These are phyloP conservation scores for Brachyalestes nurse DNA, from an alignment of 2,797 vertebrate species.

Conservation along the genomic window DNA sequence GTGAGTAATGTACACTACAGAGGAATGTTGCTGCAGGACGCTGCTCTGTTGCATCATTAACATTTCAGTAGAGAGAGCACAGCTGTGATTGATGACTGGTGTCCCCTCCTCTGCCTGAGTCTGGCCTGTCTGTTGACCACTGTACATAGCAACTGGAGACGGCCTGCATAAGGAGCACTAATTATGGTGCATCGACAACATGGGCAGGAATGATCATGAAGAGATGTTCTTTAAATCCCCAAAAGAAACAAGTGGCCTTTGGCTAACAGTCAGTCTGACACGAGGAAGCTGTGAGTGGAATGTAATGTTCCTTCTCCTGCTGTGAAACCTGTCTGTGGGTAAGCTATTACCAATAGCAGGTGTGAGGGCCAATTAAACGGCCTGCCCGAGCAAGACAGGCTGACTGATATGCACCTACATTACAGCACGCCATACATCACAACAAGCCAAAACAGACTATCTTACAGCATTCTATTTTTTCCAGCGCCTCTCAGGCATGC, in stretches of 20 bases:
- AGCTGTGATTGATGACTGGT: slow-evolving; percentile 50
- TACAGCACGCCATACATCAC: slow-evolving; percentile 73
- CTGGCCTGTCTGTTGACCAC: slow-evolving; percentile 7
- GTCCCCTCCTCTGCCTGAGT: slow-evolving; percentile 20
- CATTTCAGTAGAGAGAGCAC: slow-evolving; percentile 52
- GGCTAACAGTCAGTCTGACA: neutral
- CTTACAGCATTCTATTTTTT: neutral
- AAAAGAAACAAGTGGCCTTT: neutral
- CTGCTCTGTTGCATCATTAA: slow-evolving; percentile 49
- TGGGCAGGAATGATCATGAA: neutral
- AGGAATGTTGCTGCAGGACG: slow-evolving; percentile 55
- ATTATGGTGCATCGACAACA: slow-evolving; percentile 6
- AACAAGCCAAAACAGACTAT: slow-evolving; percentile 39
- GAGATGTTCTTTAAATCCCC: slow-evolving; percentile 7
- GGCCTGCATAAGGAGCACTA: neutral
- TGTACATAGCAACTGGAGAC: slow-evolving; percentile 14
- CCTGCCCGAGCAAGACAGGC: slow-evolving; percentile 57
- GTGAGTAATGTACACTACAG: slow-evolving; percentile 43
- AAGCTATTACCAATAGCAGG: slow-evolving; percentile 50
- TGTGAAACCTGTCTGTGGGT: slow-evolving; percentile 21
- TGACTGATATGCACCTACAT: slow-evolving; percentile 65
- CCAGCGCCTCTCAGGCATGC: neutral
- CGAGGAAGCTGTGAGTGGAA: neutral
- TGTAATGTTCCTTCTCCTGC: neutral
- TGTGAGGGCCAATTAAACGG: slow-evolving; percentile 67